A percentile compares a stretch with the other conserved stretches of the same genome.
These are phyloP conservation scores for Falcaria lacertinaria DNA, from an alignment of 2,888 invertebrate species.

Conservation along the genomic window DNA sequence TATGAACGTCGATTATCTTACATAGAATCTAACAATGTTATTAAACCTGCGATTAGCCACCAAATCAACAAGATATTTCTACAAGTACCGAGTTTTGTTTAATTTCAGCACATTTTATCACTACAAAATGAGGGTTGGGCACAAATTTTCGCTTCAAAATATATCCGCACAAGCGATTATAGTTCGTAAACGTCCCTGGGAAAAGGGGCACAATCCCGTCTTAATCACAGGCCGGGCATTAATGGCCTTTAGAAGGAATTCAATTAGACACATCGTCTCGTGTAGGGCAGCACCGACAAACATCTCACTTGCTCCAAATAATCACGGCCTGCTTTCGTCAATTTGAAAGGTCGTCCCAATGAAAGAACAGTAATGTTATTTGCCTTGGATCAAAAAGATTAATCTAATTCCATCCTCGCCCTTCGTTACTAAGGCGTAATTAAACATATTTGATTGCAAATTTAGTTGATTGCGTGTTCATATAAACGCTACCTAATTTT, in stretches of 20 bases:
- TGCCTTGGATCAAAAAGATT: slow-evolving; percentile 8
- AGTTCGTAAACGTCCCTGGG: slow-evolving; percentile 5
- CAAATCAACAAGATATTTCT: too few relatives aligned
- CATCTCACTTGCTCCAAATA: slow-evolving; percentile 19
- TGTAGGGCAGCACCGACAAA: slow-evolving; percentile 3
- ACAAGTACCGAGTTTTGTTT: too few relatives aligned
- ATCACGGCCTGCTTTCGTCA: slow-evolving; percentile 19
- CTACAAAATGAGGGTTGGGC: too few relatives aligned
- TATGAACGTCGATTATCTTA: too few relatives aligned
- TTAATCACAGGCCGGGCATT: slow-evolving; percentile 15
- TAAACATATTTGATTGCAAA: too few relatives aligned
- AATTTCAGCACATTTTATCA: too few relatives aligned
- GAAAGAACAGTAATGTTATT: slow-evolving; percentile 19
- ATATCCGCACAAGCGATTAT: slow-evolving; percentile 8
- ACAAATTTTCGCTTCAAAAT: background rate
- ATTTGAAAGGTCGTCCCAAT: slow-evolving; percentile 18
- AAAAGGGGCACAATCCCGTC: slow-evolving; percentile 1
- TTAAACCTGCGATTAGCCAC: too few relatives aligned
- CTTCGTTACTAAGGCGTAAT: background rate
- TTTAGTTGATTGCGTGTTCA: too few relatives aligned
- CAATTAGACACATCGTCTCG: slow-evolving; percentile 20
- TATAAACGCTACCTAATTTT: too few relatives aligned
- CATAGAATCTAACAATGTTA: too few relatives aligned
- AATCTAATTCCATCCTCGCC: background rate
- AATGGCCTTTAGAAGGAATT: slow-evolving; percentile 15